These are phyloP conservation scores for Maniola hyperantus DNA, from an alignment of 2,888 invertebrate genomes.

Conservation along the genomic window DNA sequence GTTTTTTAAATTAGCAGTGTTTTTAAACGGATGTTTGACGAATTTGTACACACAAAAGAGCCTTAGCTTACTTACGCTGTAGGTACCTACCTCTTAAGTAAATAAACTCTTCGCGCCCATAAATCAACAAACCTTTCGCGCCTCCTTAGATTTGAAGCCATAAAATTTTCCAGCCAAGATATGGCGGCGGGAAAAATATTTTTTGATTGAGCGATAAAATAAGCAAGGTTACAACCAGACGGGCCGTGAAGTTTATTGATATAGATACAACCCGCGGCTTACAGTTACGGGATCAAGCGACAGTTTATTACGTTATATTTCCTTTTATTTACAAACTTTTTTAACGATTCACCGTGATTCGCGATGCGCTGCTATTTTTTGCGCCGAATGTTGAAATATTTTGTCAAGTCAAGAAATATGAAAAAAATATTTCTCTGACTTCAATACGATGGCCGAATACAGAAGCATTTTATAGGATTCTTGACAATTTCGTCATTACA, in stretches of 20 bases:
- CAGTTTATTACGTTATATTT: slow-evolving; percentile 32
- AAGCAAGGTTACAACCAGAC: slow-evolving; percentile 31
- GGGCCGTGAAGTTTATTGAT: slow-evolving; percentile 29
- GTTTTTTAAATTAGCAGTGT: no score
- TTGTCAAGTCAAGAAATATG: neutral
- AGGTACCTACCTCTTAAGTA: no score
- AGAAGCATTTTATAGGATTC: no score
- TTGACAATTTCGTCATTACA: no score
- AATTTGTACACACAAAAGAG: no score
- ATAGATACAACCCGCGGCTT: slow-evolving; percentile 28
- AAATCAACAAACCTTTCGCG: slow-evolving; percentile 15
- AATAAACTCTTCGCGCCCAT: neutral
- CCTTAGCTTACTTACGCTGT: no score
- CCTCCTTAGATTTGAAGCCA: slow-evolving; percentile 6
- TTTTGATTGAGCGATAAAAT: slow-evolving; percentile 30
- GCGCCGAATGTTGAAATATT: neutral
- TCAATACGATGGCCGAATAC: no score
- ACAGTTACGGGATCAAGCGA: slow-evolving; percentile 26
- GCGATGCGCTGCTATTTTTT: neutral
- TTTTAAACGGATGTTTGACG: no score
- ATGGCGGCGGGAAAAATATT: slow-evolving; percentile 16
- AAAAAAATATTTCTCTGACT: no score
- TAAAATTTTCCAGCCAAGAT: slow-evolving; percentile 19
- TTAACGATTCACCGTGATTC: slow-evolving; percentile 7
- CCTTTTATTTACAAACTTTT: slow-evolving; percentile 31